Conservation (phyloP, 2,888 invertebrate species). For the Dinocampus coccinellae region DNA sequence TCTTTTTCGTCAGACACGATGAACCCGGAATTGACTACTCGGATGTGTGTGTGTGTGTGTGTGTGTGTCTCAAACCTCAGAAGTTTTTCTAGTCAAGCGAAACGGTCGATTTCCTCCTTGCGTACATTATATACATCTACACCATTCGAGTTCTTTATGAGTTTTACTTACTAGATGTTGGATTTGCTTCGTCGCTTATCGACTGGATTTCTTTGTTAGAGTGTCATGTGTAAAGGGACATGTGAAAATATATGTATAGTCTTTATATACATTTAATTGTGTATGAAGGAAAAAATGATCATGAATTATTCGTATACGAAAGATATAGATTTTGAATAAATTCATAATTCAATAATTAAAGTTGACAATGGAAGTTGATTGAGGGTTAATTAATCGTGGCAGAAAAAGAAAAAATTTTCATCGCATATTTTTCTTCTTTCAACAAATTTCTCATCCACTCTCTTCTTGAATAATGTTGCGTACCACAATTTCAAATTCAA, state of each 20-base stretch:
- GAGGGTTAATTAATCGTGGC: not conserved
- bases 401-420: not conserved
- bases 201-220: not conserved
- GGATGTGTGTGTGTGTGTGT: too few relatives aligned
- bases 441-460: too few relatives aligned
- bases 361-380: conserved; percentile 3
- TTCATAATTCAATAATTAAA: not conserved
- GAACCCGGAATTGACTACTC: conserved; percentile 51
- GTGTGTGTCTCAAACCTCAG: conserved; percentile 49
- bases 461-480: conserved; percentile 20
- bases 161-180: conserved; percentile 26
- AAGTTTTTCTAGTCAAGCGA: conserved; percentile 54
- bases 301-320: too few relatives aligned
- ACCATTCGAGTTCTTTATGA: not conserved
- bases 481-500: conserved; percentile 29
- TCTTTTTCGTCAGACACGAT: conserved; percentile 45
- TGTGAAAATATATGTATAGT: conserved; percentile 6
- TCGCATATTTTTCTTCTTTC: not conserved
- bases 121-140: too few relatives aligned
- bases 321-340: not conserved
- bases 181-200: conserved; percentile 31
- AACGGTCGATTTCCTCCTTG: conserved; percentile 64
- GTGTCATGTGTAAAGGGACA: not conserved
- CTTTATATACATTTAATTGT: not conserved
- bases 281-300: not conserved